A percentile compares a stretch with the other conserved stretches of the same genome.
These are phyloP conservation scores for Tupaia chinensis DNA, from an alignment of 2,113 vertebrate species.

Conservation along the genomic window DNA sequence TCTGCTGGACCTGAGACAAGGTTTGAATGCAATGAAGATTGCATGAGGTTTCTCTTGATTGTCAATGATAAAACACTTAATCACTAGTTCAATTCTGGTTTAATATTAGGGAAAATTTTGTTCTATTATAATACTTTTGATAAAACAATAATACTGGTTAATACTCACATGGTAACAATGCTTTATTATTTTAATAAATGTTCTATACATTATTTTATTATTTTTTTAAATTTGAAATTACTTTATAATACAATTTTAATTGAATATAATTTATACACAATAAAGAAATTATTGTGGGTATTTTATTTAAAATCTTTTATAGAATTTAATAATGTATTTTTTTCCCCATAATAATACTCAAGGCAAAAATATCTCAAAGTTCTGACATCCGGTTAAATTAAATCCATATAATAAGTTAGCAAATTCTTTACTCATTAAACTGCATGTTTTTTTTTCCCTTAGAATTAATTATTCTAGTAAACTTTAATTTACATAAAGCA, in stretches of 20 bases:
- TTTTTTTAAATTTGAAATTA: constrained; percentile 9
- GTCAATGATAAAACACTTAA: neutral
- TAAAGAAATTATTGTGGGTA: neutral
- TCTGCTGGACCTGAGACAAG: neutral
- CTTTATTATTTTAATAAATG: neutral
- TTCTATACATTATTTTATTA: neutral
- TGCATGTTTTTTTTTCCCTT: neutral
- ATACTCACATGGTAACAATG: neutral
- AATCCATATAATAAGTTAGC: neutral
- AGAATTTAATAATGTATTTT: neutral
- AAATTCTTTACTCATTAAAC: neutral
- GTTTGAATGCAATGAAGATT: neutral
- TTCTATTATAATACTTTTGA: neutral
- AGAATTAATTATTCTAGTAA: neutral
- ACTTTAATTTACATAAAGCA: neutral
- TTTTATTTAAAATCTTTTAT: neutral
- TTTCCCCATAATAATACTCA: neutral
- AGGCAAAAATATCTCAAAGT: neutral
- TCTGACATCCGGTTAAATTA: neutral
- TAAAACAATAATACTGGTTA: neutral
- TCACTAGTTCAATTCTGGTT: neutral
- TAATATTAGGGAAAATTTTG: neutral
- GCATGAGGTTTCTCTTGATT: neutral
- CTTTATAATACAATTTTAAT: neutral
- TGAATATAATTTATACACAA: neutral